These are phyloP conservation scores for Macrotis lagotis DNA, from an alignment of 2,113 vertebrate species.

Conservation along the genomic window DNA sequence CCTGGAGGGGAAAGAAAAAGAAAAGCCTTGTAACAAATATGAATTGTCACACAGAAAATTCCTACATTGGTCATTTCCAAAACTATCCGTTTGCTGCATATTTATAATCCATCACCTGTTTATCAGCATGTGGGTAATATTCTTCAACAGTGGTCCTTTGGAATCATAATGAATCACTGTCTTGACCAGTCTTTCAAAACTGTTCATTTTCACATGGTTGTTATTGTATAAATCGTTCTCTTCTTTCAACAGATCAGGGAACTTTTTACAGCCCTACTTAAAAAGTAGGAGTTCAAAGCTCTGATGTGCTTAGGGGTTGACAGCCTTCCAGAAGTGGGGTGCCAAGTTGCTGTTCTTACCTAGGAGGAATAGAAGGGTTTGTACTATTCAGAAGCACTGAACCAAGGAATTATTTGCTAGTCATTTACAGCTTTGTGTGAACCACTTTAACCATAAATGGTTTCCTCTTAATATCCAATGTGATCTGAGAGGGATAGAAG, in stretches of 20 bases:
- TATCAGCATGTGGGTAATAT: not conserved
- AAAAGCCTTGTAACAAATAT: not conserved
- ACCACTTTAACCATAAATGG: not conserved
- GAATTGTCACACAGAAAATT: not conserved
- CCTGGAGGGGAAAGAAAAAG: not conserved
- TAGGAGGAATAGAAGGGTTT: not conserved
- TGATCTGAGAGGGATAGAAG: not conserved
- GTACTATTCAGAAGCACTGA: not conserved
- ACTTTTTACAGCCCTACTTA: not conserved
- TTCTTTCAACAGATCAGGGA: conserved; percentile 17
- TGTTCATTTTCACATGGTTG: conserved; percentile 7
- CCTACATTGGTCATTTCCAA: not conserved
- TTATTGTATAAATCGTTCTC: conserved; percentile 12
- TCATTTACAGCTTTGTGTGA: not conserved
- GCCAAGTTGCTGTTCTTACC: not conserved
- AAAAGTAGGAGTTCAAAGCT: conserved; percentile 9
- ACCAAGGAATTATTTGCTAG: not conserved
- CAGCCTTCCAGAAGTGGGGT: not conserved
- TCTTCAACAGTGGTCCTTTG: not conserved
- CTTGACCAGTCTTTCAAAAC: not conserved
- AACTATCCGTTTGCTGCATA: not conserved
- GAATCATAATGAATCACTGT: not conserved
- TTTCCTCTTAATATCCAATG: not conserved
- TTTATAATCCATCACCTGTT: not conserved
- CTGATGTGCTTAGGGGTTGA: not conserved